Conservation (phyloP, 2,888 invertebrate species). For the Tillus elongatus region DNA sequence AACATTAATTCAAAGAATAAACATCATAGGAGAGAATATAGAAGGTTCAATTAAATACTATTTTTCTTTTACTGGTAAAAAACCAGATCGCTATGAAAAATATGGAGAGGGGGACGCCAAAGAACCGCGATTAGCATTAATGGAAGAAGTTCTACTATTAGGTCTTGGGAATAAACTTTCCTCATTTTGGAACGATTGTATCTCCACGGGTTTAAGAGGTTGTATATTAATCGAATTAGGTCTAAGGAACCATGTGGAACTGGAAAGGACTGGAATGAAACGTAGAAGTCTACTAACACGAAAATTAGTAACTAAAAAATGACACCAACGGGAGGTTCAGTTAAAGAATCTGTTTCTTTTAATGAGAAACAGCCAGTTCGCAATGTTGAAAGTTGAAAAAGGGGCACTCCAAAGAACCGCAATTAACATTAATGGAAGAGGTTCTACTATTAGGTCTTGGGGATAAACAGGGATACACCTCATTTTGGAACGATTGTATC, state of each 20-base stretch:
- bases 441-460: too few species aligned
- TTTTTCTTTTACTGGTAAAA: conserved; percentile 49
- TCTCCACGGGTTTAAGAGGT: conserved; percentile 96
- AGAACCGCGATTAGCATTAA: conserved; percentile 93
- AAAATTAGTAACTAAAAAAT: conserved; percentile 68
- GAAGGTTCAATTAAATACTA: conserved; percentile 54
- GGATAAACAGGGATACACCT: too few species aligned
- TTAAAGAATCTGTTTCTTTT: too few species aligned
- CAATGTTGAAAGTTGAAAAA: too few species aligned
- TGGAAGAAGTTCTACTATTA: conserved; percentile 97
- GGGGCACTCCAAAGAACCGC: too few species aligned
- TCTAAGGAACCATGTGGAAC: conserved; percentile 85
- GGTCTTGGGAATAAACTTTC: conserved; percentile 99
- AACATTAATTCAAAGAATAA: conserved; percentile 78
- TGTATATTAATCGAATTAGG: conserved; percentile 97
- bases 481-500: too few species aligned
- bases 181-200: conserved; percentile 99
- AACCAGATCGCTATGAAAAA: conserved; percentile 60
- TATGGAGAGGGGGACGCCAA: conserved; percentile 45
- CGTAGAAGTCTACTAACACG: conserved; percentile 83
- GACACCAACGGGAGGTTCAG: conserved; percentile 95
- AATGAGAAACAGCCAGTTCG: too few species aligned
- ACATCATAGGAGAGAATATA: conserved; percentile 52
- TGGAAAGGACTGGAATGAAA: conserved; percentile 95
- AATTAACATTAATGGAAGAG: too few species aligned